These are phyloP conservation scores for Rhinopithecus roxellana DNA, from an alignment of 2,113 vertebrate genomes.

Conservation along the genomic window DNA sequence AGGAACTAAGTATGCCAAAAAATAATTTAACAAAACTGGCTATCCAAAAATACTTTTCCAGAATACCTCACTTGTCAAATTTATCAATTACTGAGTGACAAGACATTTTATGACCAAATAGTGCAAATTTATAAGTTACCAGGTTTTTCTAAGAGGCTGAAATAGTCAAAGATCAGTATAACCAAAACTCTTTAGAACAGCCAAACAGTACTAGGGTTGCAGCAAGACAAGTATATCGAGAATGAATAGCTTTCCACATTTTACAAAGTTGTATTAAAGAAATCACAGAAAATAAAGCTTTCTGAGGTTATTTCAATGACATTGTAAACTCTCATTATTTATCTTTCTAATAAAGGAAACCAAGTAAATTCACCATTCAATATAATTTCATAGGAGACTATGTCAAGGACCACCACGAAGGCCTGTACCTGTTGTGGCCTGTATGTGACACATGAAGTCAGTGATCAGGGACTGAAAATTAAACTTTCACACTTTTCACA, in stretches of 20 bases:
- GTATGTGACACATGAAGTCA: not conserved
- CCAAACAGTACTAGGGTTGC: fast-evolving
- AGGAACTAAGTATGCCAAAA: not conserved
- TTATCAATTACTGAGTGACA: not conserved
- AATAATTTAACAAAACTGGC: not conserved
- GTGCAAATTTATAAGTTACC: not conserved
- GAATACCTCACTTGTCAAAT: not conserved
- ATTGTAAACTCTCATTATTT: not conserved
- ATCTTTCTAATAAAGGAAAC: not conserved
- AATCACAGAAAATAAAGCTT: not conserved
- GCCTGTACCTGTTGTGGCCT: fast-evolving
- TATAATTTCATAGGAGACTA: not conserved
- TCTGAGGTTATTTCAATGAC: not conserved
- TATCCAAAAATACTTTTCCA: not conserved
- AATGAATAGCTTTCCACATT: not conserved
- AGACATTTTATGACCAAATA: not conserved
- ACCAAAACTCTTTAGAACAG: not conserved
- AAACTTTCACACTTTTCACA: not conserved
- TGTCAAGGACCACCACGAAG: not conserved
- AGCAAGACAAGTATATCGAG: not conserved
- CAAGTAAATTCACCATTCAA: not conserved
- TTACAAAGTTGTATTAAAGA: not conserved
- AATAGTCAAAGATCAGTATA: not conserved
- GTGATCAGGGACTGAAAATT: not conserved
- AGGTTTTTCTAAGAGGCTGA: not conserved